Evolutionary conservation across 2,113 vertebrate species (phyloP).

Genomic region (Phycodurus eques): DNA sequence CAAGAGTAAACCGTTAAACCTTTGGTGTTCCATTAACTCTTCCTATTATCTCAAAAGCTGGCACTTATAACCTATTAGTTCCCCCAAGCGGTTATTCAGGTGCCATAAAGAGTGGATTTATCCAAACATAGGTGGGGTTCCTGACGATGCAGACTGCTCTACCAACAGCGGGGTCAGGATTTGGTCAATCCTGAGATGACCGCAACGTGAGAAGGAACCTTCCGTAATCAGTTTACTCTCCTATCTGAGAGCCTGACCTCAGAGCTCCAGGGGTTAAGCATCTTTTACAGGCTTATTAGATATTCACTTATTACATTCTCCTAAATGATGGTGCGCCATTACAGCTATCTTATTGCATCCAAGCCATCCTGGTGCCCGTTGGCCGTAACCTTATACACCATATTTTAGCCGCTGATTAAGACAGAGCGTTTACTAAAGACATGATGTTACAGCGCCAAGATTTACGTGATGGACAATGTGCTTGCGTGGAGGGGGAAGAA

Average conservation of each 20-base stretch:
- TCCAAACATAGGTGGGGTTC: slow-evolving; percentile 41
- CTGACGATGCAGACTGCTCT: slow-evolving; percentile 30
- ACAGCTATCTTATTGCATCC: slow-evolving; percentile 53
- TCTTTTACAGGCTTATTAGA: slow-evolving; percentile 67
- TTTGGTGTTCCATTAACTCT: slow-evolving; percentile 48
- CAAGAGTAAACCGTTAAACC: slow-evolving; percentile 18
- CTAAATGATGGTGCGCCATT: slow-evolving; percentile 68
- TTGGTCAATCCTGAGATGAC: slow-evolving; percentile 59
- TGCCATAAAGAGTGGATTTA: slow-evolving; percentile 42
- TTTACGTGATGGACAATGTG: slow-evolving; percentile 34
- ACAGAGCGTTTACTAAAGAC: slow-evolving; percentile 43
- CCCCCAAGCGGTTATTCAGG: slow-evolving; percentile 36
- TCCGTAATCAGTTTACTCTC: slow-evolving; percentile 57
- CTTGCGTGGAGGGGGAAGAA: slow-evolving; percentile 2
- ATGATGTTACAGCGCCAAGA: slow-evolving; percentile 44
- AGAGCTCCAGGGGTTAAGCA: slow-evolving; percentile 54
- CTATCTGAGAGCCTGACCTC: slow-evolving; percentile 51
- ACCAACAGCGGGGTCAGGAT: slow-evolving; percentile 48
- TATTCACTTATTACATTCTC: slow-evolving; percentile 69
- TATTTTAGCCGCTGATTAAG: slow-evolving; percentile 58
- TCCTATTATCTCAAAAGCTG: slow-evolving; percentile 31
- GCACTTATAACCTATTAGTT: slow-evolving; percentile 45
- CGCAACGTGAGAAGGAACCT: slow-evolving; percentile 57
- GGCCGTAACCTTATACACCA: slow-evolving; percentile 52
- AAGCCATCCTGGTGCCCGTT: slow-evolving; percentile 43